These are phyloP conservation scores for Phthorimaea operculella DNA, from an alignment of 1,140 invertebrate species.

Conservation along the genomic window DNA sequence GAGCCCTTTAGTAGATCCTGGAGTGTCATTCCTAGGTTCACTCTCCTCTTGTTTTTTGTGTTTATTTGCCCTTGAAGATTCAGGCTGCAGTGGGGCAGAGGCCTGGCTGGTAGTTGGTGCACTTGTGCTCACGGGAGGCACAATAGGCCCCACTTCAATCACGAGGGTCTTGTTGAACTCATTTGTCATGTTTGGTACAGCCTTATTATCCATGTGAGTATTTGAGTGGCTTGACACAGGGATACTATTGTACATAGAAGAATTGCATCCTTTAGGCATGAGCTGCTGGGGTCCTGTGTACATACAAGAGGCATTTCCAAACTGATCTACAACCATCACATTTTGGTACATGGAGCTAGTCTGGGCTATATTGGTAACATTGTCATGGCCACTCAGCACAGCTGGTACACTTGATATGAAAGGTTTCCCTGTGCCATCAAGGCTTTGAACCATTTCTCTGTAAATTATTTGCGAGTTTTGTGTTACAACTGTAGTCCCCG, in stretches of 20 bases:
- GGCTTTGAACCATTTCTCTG: conserved; percentile 57
- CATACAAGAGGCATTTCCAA: conserved; percentile 55
- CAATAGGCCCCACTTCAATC: conserved; percentile 53
- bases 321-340: conserved; percentile 62
- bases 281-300: conserved; percentile 45
- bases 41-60: conserved; percentile 7
- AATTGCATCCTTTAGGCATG: conserved; percentile 12
- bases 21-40: conserved; percentile 15
- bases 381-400: conserved; percentile 36
- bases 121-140: conserved; percentile 13
- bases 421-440: conserved; percentile 51
- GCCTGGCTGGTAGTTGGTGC: background rate
- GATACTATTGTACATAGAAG: conserved; percentile 23
- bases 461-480: conserved; percentile 63
- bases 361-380: conserved; percentile 46
- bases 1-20: conserved; percentile 47
- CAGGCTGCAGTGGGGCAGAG: background rate
- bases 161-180: conserved; percentile 54
- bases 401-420: conserved; percentile 51
- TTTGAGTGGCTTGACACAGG: conserved; percentile 20
- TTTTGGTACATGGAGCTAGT: conserved; percentile 57
- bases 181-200: conserved; percentile 24
- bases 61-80: background rate
- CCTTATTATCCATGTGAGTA: conserved; percentile 20
- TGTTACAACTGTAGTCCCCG: conserved; percentile 51